Conservation (phyloP, 2,113 vertebrate species). For the Toxotes jaculatrix region DNA sequence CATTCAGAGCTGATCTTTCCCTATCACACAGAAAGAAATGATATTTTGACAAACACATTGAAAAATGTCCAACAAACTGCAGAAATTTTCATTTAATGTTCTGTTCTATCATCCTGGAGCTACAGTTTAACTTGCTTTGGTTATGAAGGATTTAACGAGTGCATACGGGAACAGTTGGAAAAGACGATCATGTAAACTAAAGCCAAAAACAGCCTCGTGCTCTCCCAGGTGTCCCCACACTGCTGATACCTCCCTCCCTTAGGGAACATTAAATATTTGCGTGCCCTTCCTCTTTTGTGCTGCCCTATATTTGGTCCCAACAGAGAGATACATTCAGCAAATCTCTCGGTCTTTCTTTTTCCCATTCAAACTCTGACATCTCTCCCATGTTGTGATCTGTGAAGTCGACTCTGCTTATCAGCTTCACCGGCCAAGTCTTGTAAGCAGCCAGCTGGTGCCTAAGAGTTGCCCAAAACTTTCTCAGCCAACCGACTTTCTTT, state of each 20-base stretch:
- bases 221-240: neutral
- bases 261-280: neutral
- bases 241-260: neutral
- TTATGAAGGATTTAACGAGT: neutral
- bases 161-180: neutral
- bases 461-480: constrained; percentile 59
- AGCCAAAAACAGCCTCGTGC: neutral
- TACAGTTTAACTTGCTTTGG: neutral
- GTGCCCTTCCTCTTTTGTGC: neutral
- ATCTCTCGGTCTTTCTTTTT: neutral
- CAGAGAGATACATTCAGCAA: neutral
- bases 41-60: neutral
- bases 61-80: too few species aligned
- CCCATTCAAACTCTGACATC: constrained; percentile 36
- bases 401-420: constrained; percentile 38
- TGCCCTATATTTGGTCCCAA: neutral
- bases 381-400: constrained; percentile 38
- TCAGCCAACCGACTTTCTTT: constrained; percentile 53
- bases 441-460: constrained; percentile 65
- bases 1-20: neutral
- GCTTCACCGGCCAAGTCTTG: constrained; percentile 48
- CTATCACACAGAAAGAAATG: neutral
- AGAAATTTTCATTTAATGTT: too few species aligned
- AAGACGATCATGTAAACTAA: neutral
- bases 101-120: neutral